Percentiles rank a stretch among this genome's conserved stretches.
Conservation (phyloP, 1,140 invertebrate species). For the Delia radicum region DNA sequence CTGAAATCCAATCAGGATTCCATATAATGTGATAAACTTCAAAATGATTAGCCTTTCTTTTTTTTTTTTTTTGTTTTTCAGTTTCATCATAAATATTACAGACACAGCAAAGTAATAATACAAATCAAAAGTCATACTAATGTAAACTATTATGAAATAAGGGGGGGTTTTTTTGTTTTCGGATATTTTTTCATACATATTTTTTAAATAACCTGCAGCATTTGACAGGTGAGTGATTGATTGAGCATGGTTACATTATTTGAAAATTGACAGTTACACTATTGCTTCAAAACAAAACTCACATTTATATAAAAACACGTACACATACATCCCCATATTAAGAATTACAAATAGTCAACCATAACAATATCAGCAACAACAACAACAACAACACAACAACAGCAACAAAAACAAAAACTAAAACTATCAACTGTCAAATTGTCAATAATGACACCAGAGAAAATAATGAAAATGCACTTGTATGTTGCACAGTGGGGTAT, state of each 20-base stretch:
- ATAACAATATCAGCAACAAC: background rate
- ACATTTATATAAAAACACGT: background rate
- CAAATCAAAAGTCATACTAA: too few species aligned
- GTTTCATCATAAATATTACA: too few species aligned
- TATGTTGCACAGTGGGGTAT: too few species aligned
- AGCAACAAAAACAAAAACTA: background rate
- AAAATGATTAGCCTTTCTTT: too few species aligned
- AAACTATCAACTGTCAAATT: conserved; percentile 17
- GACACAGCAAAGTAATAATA: too few species aligned
- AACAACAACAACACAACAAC: background rate
- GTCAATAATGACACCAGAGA: conserved; percentile 20
- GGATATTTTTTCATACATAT: too few species aligned
- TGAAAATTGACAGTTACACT: conserved; percentile 19
- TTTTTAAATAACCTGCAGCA: conserved; percentile 9
- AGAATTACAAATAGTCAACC: background rate
- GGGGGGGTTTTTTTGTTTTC: too few species aligned
- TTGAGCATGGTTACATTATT: conserved; percentile 20
- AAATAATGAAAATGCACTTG: conserved; percentile 11
- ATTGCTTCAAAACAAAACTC: conserved; percentile 16
- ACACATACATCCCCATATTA: background rate
- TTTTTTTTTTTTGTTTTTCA: too few species aligned
- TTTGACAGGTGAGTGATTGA: conserved; percentile 21
- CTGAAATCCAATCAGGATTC: too few species aligned
- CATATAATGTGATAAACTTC: too few species aligned
- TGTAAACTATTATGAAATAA: too few species aligned